phyloP scores from a whole-genome alignment of 2,113 vertebrate genomes.

The Atlantisia rogersi region DNA sequence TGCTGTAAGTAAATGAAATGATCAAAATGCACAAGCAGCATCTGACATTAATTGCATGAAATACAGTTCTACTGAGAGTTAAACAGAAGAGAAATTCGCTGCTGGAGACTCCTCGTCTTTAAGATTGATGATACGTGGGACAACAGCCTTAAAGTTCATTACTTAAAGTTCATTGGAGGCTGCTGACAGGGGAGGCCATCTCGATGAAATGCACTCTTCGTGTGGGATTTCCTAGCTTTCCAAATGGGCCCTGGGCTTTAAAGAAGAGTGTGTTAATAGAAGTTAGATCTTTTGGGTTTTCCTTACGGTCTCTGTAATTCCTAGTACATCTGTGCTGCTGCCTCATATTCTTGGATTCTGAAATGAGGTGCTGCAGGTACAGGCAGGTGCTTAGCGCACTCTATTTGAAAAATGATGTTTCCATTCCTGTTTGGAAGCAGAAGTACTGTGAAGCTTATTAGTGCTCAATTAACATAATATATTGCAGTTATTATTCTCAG shows the following conservation, averaged over 20 bases:
- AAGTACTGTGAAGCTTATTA: conserved; percentile 56
- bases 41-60: conserved; percentile 52
- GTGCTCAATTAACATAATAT: conserved; percentile 61
- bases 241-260: background rate
- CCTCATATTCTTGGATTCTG: background rate
- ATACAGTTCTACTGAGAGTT: conserved; percentile 46
- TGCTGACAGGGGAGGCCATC: conserved; percentile 30
- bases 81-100: conserved; percentile 12
- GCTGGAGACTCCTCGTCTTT: conserved; percentile 15
- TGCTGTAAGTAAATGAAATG: conserved; percentile 42
- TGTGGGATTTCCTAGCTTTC: conserved; percentile 15
- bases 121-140: conserved; percentile 2
- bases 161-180: conserved; percentile 42
- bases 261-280: background rate
- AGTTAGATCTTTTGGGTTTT: background rate
- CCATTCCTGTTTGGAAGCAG: conserved; percentile 49
- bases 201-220: background rate
- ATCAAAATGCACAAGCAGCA: conserved; percentile 51
- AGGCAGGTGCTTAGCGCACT: conserved; percentile 3
- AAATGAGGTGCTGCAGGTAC: background rate
- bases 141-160: conserved; percentile 46
- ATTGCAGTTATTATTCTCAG: conserved; percentile 65
- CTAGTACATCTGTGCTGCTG: background rate
- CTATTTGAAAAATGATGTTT: conserved; percentile 35
- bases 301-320: background rate